Percentiles rank a stretch among this genome's conserved stretches.
phyloP scores from a whole-genome alignment of 2,888 invertebrate genomes.

The Eupithecia tripunctaria region DNA sequence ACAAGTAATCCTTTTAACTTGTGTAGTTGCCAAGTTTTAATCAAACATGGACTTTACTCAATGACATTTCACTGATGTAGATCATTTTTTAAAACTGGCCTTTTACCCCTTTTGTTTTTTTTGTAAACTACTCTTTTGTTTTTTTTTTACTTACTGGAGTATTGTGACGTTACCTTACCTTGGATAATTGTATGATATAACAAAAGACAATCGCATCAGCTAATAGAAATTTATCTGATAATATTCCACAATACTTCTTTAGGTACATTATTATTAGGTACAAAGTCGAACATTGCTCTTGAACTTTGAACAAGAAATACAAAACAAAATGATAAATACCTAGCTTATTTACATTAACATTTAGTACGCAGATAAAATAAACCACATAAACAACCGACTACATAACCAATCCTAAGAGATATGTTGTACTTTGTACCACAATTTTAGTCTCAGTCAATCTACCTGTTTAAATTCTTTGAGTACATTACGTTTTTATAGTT shows the following conservation, averaged over 20 bases:
- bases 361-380: background rate
- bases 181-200: background rate
- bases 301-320: background rate
- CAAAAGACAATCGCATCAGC: background rate
- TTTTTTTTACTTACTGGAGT: background rate
- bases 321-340: background rate
- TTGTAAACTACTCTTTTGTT: background rate
- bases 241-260: background rate
- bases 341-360: background rate
- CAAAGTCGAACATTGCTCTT: background rate
- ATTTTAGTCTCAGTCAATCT: background rate
- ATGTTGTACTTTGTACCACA: background rate
- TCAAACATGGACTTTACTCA: background rate
- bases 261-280: background rate
- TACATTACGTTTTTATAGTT: background rate
- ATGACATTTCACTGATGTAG: background rate
- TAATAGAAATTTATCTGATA: background rate
- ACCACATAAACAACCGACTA: background rate
- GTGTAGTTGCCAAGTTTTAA: background rate
- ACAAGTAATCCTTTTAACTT: background rate
- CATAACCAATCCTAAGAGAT: background rate
- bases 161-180: background rate
- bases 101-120: background rate
- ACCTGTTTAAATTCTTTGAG: background rate
- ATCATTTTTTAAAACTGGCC: background rate